These are phyloP conservation scores for Macrophya alboannulata DNA, from an alignment of 2,888 invertebrate species.

Conservation along the genomic window DNA sequence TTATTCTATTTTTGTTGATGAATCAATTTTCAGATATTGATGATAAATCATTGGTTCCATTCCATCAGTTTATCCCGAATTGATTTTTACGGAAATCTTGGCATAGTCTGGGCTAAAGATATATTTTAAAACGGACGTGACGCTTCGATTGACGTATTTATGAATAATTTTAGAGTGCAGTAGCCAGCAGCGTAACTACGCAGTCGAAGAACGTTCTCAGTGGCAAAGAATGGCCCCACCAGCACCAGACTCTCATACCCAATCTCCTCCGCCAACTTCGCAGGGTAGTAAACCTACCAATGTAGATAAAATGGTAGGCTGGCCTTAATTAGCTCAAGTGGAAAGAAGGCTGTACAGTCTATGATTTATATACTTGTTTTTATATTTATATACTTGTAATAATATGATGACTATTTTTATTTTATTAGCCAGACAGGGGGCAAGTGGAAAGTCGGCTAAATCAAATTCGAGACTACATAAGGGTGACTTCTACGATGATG, in stretches of 20 bases:
- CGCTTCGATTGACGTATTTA: conserved; percentile 17
- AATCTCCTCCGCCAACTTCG: conserved; percentile 68
- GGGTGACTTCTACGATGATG: conserved; percentile 87
- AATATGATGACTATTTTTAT: conserved; percentile 38
- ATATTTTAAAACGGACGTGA: neutral
- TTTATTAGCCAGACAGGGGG: conserved; percentile 83
- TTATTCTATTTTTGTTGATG: neutral
- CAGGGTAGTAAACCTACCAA: conserved; percentile 72
- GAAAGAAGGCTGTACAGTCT: conserved; percentile 9
- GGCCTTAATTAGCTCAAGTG: neutral
- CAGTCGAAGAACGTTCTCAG: conserved; percentile 47
- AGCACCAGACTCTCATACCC: conserved; percentile 71
- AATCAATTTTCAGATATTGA: neutral
- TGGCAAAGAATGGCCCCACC: conserved; percentile 75
- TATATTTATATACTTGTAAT: conserved; percentile 19
- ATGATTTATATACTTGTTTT: neutral
- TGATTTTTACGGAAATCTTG: conserved; percentile 64
- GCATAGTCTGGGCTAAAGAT: conserved; percentile 57
- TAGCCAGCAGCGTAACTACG: conserved; percentile 45
- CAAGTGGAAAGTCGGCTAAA: conserved; percentile 87
- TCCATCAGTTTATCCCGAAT: conserved; percentile 29
- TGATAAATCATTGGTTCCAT: conserved; percentile 7
- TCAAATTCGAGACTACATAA: conserved; percentile 88
- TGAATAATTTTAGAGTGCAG: conserved; percentile 63
- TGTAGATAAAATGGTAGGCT: conserved; percentile 73